These are phyloP conservation scores for Hipposideros larvatus DNA, from an alignment of 2,797 vertebrate genomes.

Conservation along the genomic window DNA sequence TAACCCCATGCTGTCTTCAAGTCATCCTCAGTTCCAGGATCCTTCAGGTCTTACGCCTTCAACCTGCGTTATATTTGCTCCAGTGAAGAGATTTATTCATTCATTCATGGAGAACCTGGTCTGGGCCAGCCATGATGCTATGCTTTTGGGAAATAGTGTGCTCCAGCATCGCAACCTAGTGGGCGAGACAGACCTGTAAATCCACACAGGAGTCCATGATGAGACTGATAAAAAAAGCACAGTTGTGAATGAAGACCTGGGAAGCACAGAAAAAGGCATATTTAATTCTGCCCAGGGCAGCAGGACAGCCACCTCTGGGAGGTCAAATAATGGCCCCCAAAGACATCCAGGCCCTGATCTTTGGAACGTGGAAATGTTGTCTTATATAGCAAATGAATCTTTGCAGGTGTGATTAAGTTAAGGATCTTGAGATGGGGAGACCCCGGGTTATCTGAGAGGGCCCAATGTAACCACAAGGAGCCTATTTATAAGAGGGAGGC, in stretches of 20 bases:
- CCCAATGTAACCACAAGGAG: background rate
- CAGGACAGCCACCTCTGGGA: background rate
- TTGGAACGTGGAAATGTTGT: background rate
- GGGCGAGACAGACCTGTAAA: background rate
- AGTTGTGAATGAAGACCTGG: background rate
- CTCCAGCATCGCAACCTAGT: background rate
- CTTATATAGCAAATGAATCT: background rate
- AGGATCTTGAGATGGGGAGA: background rate
- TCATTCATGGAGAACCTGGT: background rate
- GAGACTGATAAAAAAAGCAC: background rate
- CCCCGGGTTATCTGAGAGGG: background rate
- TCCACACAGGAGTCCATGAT: background rate
- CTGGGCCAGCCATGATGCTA: background rate
- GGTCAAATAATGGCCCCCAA: background rate
- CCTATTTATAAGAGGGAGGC: background rate
- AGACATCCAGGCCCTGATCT: background rate
- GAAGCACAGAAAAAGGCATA: background rate
- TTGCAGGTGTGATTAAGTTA: no score
- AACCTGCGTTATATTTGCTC: background rate
- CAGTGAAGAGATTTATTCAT: background rate
- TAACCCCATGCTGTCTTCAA: background rate
- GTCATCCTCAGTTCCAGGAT: background rate
- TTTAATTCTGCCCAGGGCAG: background rate
- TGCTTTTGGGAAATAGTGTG: background rate
- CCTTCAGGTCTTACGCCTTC: background rate